Evolutionary conservation across 2,888 invertebrate genomes (phyloP).

Genomic region (Lasioglossum pauxillum): DNA sequence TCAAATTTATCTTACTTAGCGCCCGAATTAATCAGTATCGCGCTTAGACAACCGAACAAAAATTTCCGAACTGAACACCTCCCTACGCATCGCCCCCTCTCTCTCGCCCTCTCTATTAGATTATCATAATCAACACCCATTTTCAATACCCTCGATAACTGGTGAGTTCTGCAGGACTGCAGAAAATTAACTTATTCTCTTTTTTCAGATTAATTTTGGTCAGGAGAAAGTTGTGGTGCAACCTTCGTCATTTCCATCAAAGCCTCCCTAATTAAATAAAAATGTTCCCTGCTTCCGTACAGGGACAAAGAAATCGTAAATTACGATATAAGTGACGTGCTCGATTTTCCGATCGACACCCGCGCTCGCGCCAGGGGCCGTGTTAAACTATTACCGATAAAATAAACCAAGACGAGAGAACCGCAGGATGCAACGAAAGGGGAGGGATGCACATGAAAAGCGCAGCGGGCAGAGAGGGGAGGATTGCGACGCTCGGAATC

Average conservation of each 20-base stretch:
- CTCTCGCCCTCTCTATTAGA: too few species aligned
- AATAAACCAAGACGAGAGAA: slow-evolving; percentile 11
- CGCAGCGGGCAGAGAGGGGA: neutral
- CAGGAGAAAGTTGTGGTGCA: neutral
- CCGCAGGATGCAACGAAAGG: neutral
- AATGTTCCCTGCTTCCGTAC: neutral
- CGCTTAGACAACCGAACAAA: neutral
- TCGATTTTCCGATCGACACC: neutral
- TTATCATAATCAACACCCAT: too few species aligned
- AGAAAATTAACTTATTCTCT: neutral
- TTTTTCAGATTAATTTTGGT: neutral
- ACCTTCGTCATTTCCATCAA: neutral
- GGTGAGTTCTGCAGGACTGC: neutral
- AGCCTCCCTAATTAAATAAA: neutral
- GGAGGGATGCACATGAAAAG: neutral
- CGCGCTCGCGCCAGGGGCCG: neutral
- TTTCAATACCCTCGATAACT: neutral
- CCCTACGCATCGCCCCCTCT: neutral
- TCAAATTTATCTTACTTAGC: slow-evolving; percentile 25
- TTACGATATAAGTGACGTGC: neutral
- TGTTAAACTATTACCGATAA: slow-evolving; percentile 5
- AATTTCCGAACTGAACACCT: neutral
- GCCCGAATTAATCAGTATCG: slow-evolving; percentile 31
- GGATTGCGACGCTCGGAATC: slow-evolving; percentile 17
- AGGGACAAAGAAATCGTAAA: neutral